phyloP scores from a whole-genome alignment of 53 echinoderm and acorn worm genomes.

The Arbacia lixula region DNA sequence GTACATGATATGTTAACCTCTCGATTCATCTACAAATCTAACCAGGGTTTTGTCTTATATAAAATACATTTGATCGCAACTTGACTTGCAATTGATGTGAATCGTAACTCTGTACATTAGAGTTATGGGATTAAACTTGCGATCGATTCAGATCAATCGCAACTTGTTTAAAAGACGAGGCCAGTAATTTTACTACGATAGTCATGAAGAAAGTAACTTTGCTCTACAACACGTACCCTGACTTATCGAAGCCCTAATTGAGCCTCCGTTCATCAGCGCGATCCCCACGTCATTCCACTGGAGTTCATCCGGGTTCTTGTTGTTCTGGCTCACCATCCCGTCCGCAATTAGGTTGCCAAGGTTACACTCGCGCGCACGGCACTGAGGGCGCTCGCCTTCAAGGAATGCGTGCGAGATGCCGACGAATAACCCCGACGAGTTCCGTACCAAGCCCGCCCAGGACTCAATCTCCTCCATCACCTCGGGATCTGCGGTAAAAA shows the following conservation, averaged over 20 bases:
- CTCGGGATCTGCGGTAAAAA: conserved; percentile 54
- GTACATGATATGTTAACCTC: no score
- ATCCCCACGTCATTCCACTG: conserved; percentile 88
- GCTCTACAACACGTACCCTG: conserved; percentile 54
- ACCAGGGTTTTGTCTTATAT: no score
- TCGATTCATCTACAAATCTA: no score
- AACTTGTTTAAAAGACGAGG: no score
- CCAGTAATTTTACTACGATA: no score
- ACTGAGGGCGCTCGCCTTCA: conserved; percentile 59
- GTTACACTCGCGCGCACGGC: conserved; percentile 89
- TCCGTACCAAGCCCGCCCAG: conserved; percentile 70
- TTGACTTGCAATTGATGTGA: no score
- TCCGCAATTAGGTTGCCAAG: conserved; percentile 88
- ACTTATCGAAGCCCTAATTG: conserved; percentile 77
- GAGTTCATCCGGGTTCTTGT: conserved; percentile 75
- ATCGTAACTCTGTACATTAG: no score
- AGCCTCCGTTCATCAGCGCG: conserved; percentile 78
- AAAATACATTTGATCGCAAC: no score
- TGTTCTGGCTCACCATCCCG: conserved; percentile 66
- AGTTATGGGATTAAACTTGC: no score
- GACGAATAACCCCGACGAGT: conserved; percentile 55
- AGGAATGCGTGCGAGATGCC: conserved; percentile 74
- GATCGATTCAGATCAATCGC: no score
- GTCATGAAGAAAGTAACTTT: not conserved
- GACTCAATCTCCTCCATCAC: conserved; percentile 58